Base-by-base conservation (phyloP, 2,888 invertebrate genomes). In the Lasioglossum villosulum region DNA sequence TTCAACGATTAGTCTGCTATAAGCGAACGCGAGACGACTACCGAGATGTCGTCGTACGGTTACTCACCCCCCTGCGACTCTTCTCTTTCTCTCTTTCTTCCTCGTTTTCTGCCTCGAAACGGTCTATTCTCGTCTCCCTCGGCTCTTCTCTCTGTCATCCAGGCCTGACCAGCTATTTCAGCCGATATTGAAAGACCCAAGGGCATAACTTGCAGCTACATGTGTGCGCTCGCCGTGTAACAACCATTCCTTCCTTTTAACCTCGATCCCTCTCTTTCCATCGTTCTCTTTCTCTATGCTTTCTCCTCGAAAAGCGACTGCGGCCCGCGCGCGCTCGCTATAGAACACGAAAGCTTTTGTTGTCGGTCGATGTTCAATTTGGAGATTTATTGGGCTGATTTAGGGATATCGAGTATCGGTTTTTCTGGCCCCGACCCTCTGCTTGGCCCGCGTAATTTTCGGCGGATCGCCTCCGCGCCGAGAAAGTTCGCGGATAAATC, bases 1-100 rank as follows among this genome's bases (percentile, higher is more conserved):
- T 92, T 92, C 90, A 93, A 90, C 90, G 93, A 93, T 93, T 93
- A 93, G 91, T 90, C 89, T 88, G 88, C 89, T 90, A 90, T 87
- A 91, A 90, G 88, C 87, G 87, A 30, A 89, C 80, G 86, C 84
- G 86, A 88, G 89, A 90, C 85, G 89, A 83, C 84, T 86, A 75
- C 84, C 79, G 75, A 81, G 84, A 87, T 78, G 80, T 70, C 73
- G 74, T 42, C 75, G 56, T 37, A 56, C 84, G 78, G 68, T 84
- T 80, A 85, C 82, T 78, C 80, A 63, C 23, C 75, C 45, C 34
- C 30, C 23, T 19, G 8, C 48, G 48, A 52, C 66, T 19, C 27
- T 39, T 59, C 56, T 48, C 16, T 34, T 34, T 66, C 16, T 37
- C 27, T 48, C 52, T 12, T 14, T 52, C 6, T 19, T 34, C n/a